Conservation (phyloP, 2,797 vertebrate genomes). For the Monodelphis domestica region DNA sequence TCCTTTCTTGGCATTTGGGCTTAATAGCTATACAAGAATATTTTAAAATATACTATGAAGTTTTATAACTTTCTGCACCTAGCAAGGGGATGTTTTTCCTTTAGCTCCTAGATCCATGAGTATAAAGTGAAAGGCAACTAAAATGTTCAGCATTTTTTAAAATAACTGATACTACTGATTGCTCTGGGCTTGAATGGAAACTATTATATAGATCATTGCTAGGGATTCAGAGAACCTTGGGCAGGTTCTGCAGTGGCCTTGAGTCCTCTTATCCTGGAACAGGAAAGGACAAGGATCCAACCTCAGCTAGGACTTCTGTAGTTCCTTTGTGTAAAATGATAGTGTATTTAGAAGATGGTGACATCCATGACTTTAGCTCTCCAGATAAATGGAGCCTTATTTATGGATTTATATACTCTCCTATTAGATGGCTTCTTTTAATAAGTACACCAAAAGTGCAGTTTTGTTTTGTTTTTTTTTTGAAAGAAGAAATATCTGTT, state of each 20-base stretch:
- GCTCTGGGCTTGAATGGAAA: too few relatives aligned
- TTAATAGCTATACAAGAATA: neutral
- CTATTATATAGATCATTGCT: too few relatives aligned
- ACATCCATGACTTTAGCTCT: constrained; percentile 64
- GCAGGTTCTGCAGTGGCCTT: neutral
- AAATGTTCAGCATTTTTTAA: neutral
- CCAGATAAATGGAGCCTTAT: constrained; percentile 76
- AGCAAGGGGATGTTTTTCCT: neutral
- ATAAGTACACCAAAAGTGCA: constrained; percentile 68
- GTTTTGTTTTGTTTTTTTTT: neutral
- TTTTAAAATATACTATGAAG: neutral
- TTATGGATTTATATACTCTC: constrained; percentile 78
- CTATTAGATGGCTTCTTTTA: constrained; percentile 76
- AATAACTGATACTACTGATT: neutral
- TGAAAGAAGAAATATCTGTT: neutral
- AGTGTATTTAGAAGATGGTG: neutral
- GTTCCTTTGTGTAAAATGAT: neutral
- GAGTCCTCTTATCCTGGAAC: neutral
- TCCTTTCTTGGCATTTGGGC: neutral
- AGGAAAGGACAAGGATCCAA: neutral
- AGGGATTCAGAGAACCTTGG: neutral
- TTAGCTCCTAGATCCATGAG: neutral
- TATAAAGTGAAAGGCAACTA: neutral
- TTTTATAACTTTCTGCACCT: neutral
- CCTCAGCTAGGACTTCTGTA: neutral